Conservation (phyloP, 2,797 vertebrate species). For the Margarornis squamiger region DNA sequence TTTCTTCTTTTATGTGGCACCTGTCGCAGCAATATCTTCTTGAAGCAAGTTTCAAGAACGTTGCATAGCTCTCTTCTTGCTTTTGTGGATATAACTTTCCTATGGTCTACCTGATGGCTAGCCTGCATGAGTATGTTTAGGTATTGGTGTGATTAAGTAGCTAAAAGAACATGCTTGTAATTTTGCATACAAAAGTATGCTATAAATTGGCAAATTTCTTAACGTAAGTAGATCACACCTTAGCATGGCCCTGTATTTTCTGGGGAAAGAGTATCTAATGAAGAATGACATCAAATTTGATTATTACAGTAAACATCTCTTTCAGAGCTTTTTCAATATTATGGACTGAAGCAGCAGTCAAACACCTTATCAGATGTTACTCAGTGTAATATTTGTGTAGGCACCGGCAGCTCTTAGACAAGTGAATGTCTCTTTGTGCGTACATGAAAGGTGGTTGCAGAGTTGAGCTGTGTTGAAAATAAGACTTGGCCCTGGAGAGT, state of each 20-base stretch:
- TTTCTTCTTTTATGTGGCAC: neutral
- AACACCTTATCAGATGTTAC: neutral
- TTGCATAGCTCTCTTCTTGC: neutral
- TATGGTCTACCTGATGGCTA: neutral
- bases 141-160: neutral
- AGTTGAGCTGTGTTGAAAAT: neutral
- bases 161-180: neutral
- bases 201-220: neutral
- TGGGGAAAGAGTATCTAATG: neutral
- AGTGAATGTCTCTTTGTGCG: neutral
- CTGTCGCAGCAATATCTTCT: neutral
- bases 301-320: neutral
- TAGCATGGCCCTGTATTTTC: neutral
- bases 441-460: neutral
- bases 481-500: neutral
- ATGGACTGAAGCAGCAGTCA: accelerated
- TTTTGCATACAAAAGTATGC: accelerated
- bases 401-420: neutral
- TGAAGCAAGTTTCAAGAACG: neutral
- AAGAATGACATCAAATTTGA: neutral
- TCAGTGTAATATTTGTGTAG: neutral
- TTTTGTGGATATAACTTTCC: neutral
- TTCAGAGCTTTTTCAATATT: neutral
- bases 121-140: neutral
- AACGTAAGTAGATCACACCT: neutral